A percentile compares a stretch with the other conserved stretches of the same genome.
phyloP scores from a whole-genome alignment of 2,797 vertebrate species.

The Tragelaphus oryx region DNA sequence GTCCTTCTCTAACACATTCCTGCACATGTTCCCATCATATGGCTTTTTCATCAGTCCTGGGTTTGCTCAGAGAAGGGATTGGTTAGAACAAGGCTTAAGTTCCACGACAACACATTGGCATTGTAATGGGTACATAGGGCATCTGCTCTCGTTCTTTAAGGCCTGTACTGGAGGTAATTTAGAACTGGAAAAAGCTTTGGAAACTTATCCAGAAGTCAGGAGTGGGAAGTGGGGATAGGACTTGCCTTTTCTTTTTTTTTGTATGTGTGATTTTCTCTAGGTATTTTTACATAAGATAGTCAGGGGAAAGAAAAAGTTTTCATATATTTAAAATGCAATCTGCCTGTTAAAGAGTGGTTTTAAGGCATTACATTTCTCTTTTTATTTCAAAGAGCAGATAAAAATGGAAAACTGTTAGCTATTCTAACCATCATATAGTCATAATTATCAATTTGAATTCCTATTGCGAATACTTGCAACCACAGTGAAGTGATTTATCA shows the following conservation, averaged over 20 bases:
- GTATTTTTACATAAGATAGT: neutral
- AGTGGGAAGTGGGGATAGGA: neutral
- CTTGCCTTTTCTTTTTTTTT: neutral
- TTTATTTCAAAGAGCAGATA: constrained; percentile 57
- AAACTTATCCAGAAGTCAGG: neutral
- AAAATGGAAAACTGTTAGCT: constrained; percentile 63
- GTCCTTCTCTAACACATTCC: neutral
- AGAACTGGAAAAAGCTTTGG: neutral
- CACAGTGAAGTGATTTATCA: constrained; percentile 56
- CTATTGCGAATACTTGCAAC: constrained; percentile 35
- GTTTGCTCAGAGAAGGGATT: neutral
- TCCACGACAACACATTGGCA: neutral
- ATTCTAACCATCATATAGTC: constrained; percentile 63
- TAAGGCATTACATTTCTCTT: constrained; percentile 14
- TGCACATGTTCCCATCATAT: rapidly evolving
- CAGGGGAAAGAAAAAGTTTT: neutral
- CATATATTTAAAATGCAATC: constrained; percentile 13
- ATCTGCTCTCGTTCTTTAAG: neutral
- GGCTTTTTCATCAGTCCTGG: neutral
- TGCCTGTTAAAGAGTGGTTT: neutral
- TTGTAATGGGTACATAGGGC: neutral
- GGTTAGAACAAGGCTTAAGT: neutral
- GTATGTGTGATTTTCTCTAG: neutral
- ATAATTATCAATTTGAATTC: constrained; percentile 67
- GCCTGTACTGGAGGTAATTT: neutral